Percentiles rank a stretch among this genome's conserved stretches.
Evolutionary conservation across 2,113 vertebrate genomes (phyloP).

Genomic region (Amphiprion percula): DNA sequence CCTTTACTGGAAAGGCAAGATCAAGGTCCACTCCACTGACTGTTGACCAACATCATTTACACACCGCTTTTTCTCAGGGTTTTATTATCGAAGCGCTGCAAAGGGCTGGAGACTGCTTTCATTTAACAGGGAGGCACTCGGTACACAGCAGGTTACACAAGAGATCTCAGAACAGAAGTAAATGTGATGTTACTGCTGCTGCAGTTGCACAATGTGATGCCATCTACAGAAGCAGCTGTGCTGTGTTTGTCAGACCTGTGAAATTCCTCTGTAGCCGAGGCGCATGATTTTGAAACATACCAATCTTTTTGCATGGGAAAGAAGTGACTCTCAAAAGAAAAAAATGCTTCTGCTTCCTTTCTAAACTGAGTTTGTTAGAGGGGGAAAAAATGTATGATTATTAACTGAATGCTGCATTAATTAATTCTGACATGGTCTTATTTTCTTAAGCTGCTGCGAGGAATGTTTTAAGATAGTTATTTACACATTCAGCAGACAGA

Average conservation of each 20-base stretch:
- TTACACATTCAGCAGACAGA: neutral
- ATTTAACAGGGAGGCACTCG: constrained; percentile 45
- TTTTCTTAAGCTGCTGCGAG: no score
- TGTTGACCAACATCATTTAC: constrained; percentile 71
- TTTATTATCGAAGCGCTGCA: constrained; percentile 50
- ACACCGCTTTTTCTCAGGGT: constrained; percentile 65
- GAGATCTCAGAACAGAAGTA: constrained; percentile 58
- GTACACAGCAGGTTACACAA: constrained; percentile 59
- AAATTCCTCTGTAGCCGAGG: constrained; percentile 9
- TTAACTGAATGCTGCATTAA: no score
- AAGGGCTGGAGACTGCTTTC: constrained; percentile 39
- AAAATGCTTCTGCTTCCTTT: no score
- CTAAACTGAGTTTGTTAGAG: no score
- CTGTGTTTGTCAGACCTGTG: constrained; percentile 37
- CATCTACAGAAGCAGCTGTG: constrained; percentile 43
- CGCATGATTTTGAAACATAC: neutral
- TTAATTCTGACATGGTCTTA: no score
- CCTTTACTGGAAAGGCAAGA: constrained; percentile 61
- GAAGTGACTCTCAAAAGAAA: neutral
- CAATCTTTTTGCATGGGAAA: neutral
- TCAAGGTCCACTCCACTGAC: constrained; percentile 71
- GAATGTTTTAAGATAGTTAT: neutral
- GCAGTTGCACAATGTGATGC: constrained; percentile 55
- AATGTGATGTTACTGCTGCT: constrained; percentile 41
- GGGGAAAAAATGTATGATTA: no score